Percentiles rank a stretch among this genome's conserved stretches.
phyloP scores from a whole-genome alignment of 2,888 invertebrate species.

The Andrena bucephala region DNA sequence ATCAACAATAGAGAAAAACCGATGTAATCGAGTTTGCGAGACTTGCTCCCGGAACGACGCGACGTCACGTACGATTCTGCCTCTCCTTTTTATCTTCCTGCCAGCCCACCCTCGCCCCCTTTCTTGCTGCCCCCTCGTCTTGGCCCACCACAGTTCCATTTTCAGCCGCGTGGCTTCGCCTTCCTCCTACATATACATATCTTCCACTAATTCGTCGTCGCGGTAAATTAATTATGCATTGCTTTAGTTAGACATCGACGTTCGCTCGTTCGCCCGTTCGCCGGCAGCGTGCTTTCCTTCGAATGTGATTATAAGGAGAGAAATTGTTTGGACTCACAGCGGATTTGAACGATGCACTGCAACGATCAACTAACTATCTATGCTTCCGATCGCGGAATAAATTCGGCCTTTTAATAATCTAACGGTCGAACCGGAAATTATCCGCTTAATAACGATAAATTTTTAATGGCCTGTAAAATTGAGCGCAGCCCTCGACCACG shows the following conservation, averaged over 20 bases:
- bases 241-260: conserved; percentile 61
- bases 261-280: conserved; percentile 40
- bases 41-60: conserved; percentile 65
- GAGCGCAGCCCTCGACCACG: neutral
- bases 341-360: conserved; percentile 10
- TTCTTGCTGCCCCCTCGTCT: neutral
- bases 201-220: conserved; percentile 58
- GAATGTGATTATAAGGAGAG: conserved; percentile 56
- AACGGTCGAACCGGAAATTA: conserved; percentile 13
- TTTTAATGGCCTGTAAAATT: conserved; percentile 35
- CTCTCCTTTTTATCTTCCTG: conserved; percentile 12
- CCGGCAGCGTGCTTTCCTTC: conserved; percentile 24
- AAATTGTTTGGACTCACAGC: conserved; percentile 60
- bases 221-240: conserved; percentile 72
- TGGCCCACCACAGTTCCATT: neutral
- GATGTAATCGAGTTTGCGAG: conserved; percentile 72
- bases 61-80: conserved; percentile 66
- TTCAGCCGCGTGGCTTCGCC: conserved; percentile 2
- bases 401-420: neutral
- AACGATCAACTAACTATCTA: conserved; percentile 8
- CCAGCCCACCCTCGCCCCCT: neutral
- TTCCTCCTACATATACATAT: neutral
- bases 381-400: conserved; percentile 1
- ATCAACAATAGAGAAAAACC: conserved; percentile 71
- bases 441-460: conserved; percentile 29